Conservation (phyloP, 2,888 invertebrate genomes). For the Cataglyphis rosenhaueri region DNA sequence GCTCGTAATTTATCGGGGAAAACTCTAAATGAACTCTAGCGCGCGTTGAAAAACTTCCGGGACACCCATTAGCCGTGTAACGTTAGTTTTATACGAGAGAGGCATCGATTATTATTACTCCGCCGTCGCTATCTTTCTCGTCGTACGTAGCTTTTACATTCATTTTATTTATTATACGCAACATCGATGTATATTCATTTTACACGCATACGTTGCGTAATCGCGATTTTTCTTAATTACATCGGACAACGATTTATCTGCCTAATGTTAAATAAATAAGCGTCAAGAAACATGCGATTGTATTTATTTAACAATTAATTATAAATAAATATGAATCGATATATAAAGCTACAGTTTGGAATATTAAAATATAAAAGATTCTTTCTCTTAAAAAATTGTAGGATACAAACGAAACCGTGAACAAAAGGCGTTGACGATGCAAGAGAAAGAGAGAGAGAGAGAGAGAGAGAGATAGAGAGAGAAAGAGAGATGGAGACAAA, state of each 20-base stretch:
- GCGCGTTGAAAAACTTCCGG: slow-evolving; percentile 28
- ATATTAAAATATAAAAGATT: neutral
- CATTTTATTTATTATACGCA: neutral
- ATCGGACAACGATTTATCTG: neutral
- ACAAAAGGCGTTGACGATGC: neutral
- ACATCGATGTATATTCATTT: neutral
- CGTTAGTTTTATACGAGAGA: slow-evolving; percentile 15
- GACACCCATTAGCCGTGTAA: slow-evolving; percentile 22
- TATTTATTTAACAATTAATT: neutral
- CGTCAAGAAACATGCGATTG: neutral
- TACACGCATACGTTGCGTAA: neutral
- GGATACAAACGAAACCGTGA: neutral
- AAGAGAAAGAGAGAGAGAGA: too few relatives aligned
- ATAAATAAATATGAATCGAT: neutral
- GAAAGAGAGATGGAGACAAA: neutral
- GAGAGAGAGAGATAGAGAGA: neutral
- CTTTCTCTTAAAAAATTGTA: neutral
- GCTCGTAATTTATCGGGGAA: slow-evolving; percentile 27
- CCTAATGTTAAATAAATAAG: neutral
- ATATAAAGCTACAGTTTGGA: neutral
- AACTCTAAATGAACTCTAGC: slow-evolving; percentile 24
- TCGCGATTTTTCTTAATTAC: neutral
- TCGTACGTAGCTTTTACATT: slow-evolving; percentile 5
- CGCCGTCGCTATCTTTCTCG: neutral
- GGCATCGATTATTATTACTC: slow-evolving; percentile 5